phyloP scores from a whole-genome alignment of 2,888 invertebrate genomes.

The Blera fallax region DNA sequence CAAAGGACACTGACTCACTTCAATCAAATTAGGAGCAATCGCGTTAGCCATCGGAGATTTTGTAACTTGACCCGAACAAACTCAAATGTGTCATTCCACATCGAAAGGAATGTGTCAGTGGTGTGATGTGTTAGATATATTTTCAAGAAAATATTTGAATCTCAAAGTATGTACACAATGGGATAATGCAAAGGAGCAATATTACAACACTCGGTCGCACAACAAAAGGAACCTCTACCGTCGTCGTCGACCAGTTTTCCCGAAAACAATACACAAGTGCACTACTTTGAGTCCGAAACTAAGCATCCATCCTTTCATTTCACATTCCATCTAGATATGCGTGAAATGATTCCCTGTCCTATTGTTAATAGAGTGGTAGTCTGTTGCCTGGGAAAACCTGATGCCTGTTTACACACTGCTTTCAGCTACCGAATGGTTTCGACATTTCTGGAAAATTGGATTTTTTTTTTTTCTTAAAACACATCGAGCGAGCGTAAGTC shows the following conservation, averaged over 20 bases:
- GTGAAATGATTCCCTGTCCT: conserved; percentile 60
- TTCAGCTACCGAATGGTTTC: conserved; percentile 66
- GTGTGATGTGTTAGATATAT: conserved; percentile 60
- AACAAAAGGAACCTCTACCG: conserved; percentile 47
- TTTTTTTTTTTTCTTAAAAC: conserved; percentile 11
- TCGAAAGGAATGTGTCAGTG: conserved; percentile 32
- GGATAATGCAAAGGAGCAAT: conserved; percentile 58
- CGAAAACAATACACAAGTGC: conserved; percentile 66
- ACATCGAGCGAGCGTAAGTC: conserved; percentile 30
- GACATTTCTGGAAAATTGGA: conserved; percentile 51
- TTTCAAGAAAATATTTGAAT: conserved; percentile 55
- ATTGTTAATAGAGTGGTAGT: conserved; percentile 59
- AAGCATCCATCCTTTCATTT: conserved; percentile 29
- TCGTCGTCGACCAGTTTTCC: conserved; percentile 25
- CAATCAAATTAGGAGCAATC: conserved; percentile 71
- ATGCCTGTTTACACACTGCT: conserved; percentile 63
- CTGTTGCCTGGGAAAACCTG: conserved; percentile 53
- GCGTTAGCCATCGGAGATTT: conserved; percentile 55
- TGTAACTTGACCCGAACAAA: conserved; percentile 48
- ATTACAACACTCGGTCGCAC: conserved; percentile 60
- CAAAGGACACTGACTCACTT: conserved; percentile 57
- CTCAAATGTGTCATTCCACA: conserved; percentile 52
- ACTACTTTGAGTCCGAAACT: conserved; percentile 48
- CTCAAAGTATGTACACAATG: conserved; percentile 36
- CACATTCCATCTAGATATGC: conserved; percentile 65